Percentiles rank a stretch among this genome's conserved stretches.
Conservation (phyloP, 2,113 vertebrate genomes). For the Oostethus manadensis region DNA sequence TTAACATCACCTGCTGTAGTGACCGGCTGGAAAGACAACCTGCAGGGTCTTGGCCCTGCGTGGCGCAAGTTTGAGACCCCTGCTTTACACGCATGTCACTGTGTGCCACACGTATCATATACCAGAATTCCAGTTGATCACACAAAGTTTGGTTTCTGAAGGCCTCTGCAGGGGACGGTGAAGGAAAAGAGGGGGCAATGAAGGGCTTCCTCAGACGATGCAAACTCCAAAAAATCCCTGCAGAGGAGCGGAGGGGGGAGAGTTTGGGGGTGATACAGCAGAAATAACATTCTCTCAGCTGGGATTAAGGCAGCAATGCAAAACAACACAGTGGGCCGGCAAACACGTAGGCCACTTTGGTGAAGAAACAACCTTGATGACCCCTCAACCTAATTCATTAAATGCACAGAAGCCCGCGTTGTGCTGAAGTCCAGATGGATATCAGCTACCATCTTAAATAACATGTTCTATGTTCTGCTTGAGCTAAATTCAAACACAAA, state of each 20-base stretch:
- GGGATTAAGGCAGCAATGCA: constrained; percentile 27
- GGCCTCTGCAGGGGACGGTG: constrained; percentile 3
- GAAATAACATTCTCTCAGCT: constrained; percentile 31
- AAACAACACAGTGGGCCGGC: constrained; percentile 1
- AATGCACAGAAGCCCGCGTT: constrained; percentile 40
- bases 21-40: too few species aligned
- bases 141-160: constrained; percentile 12
- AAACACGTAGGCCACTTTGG: neutral
- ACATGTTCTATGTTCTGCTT: constrained; percentile 36
- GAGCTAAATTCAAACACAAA: constrained; percentile 29
- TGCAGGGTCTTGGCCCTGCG: too few species aligned
- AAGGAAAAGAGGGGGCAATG: constrained; percentile 35
- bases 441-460: constrained; percentile 60
- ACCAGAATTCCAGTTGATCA: too few species aligned
- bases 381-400: constrained; percentile 38
- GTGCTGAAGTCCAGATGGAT: constrained; percentile 38
- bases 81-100: too few species aligned
- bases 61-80: too few species aligned
- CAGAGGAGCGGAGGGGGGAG: neutral
- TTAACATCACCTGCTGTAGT: too few species aligned
- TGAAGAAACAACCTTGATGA: neutral
- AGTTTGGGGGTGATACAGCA: constrained; percentile 13
- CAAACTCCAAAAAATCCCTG: constrained; percentile 20
- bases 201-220: constrained; percentile 20
- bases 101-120: too few species aligned